Base-by-base conservation (phyloP, 2,888 invertebrate genomes). In the Miltochrista miniata region DNA sequence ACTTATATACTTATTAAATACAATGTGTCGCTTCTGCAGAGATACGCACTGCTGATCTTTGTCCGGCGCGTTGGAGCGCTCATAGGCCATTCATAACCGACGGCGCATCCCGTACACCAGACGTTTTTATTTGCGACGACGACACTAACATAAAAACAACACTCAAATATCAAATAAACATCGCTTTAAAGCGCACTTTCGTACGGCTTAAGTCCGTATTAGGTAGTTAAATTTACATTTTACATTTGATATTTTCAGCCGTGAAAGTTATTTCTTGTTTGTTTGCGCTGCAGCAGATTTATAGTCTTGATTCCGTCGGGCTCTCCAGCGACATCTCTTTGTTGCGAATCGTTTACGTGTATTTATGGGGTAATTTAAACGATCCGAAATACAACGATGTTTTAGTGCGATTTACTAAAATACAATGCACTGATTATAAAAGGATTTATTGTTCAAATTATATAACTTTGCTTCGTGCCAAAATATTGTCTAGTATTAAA, bases 191-290 rank as follows among this genome's bases (percentile, higher is more conserved):
- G 81, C 83, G 79, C 78, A 81, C 78, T 82, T 79, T 79, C 76
- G 79, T 78, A 63, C 44, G 44, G 76, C 83, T 83, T 79, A 78
- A 82, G 77, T 77, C 77, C 83, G 87, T 83, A 90, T 89, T 90
- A 90, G 88, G 89, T 84, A 85, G 83, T 90, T 88, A 88, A 87
- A 89, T 90, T 89, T 88, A 88, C 89, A 89, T 87, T 88, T 87
- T 84, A 83, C 87, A 86, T 88, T 88, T 87, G 86, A 88, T 87
- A 87, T 85, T 87, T 87, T 82, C 84, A 82, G 83, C 87, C 87
- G 88, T 87, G 88, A 86, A 85, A 82, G 82, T 85, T 81, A 85
- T 85, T 80, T 81, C 79, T 79, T 81, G 81, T 79, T 77, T 76
- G 78, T 78, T 73, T 76, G 74, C 66, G 71, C 70, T 65, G 70